Evolutionary conservation across 64 coral and sea anemone genomes (phyloP).

Genomic region (Montipora efflorescens): DNA sequence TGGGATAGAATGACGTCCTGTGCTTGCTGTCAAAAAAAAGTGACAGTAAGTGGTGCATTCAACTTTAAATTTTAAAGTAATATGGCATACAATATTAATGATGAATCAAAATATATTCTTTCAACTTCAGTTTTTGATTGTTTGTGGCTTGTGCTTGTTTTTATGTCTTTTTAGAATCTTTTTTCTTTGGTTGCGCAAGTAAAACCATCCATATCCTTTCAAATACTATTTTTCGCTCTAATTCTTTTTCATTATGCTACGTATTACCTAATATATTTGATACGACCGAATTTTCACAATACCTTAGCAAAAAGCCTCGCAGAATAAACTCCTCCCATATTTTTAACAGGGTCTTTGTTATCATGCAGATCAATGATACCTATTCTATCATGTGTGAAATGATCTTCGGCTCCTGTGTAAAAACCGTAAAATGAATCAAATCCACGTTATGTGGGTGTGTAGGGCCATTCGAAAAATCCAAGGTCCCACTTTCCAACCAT

Average conservation of each 20-base stretch:
- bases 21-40: constrained; percentile 39
- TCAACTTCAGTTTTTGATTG: too few species aligned
- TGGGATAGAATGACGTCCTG: constrained; percentile 39
- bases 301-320: constrained; percentile 49
- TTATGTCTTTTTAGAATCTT: too few species aligned
- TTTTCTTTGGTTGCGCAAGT: too few species aligned
- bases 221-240: too few species aligned
- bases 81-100: too few species aligned
- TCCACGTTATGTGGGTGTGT: constrained; percentile 53
- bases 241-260: too few species aligned
- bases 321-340: constrained; percentile 33
- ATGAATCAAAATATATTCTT: not conserved
- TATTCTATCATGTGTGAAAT: constrained; percentile 29
- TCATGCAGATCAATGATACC: constrained; percentile 52
- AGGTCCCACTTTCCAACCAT: constrained; percentile 74
- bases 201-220: too few species aligned
- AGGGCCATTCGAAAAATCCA: constrained; percentile 55
- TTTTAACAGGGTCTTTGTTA: constrained; percentile 27
- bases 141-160: too few species aligned
- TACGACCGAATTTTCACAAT: not conserved
- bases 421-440: constrained; percentile 66
- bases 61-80: too few species aligned
- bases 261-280: not conserved
- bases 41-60: not conserved
- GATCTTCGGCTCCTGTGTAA: constrained; percentile 64